A percentile compares a stretch with the other conserved stretches of the same genome.
phyloP scores from a whole-genome alignment of 2,888 invertebrate species.

The Eristalinus aeneus region DNA sequence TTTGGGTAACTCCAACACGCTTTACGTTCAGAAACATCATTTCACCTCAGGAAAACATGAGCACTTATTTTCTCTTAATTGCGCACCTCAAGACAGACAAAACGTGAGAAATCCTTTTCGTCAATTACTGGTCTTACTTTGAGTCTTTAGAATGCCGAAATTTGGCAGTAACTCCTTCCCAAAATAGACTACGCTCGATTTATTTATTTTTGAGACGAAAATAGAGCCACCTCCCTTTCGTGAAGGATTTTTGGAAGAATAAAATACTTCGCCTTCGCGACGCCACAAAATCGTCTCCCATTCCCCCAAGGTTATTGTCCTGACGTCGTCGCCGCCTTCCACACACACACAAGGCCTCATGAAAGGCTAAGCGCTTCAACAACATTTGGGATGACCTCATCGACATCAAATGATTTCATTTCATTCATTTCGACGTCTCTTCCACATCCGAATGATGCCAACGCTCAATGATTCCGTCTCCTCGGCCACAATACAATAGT shows the following conservation, averaged over 20 bases:
- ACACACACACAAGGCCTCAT: background rate
- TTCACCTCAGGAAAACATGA: too few species aligned
- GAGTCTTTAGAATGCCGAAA: too few species aligned
- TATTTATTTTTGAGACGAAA: background rate
- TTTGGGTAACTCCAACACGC: too few species aligned
- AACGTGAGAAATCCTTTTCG: too few species aligned
- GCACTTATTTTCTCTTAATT: too few species aligned
- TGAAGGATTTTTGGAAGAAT: background rate
- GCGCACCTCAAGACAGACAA: too few species aligned
- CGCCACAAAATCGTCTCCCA: background rate
- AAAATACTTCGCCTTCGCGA: background rate
- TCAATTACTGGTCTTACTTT: too few species aligned
- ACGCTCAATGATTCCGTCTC: background rate
- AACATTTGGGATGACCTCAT: constrained; percentile 32
- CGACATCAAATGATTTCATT: constrained; percentile 7
- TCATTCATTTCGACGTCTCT: constrained; percentile 1
- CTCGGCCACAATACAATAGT: constrained; percentile 24
- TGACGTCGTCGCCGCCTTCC: background rate
- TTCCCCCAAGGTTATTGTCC: background rate
- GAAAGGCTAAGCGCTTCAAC: background rate
- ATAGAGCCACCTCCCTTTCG: background rate
- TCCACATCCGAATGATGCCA: background rate
- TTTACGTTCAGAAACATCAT: too few species aligned
- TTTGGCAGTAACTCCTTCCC: background rate
- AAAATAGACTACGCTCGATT: background rate